These are phyloP conservation scores for Lagria hirta DNA, from an alignment of 2,888 invertebrate genomes.

Conservation along the genomic window DNA sequence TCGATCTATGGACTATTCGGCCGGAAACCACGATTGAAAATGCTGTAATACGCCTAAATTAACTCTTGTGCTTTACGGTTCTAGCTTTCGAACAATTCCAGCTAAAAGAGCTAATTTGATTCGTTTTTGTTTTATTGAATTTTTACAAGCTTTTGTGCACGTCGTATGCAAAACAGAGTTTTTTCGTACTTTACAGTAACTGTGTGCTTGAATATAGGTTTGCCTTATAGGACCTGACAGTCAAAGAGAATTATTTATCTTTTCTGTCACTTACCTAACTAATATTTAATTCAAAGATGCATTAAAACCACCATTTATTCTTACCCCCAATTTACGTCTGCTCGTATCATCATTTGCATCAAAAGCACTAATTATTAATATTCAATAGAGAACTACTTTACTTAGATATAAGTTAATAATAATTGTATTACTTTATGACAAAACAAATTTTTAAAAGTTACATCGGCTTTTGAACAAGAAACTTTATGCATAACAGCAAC, in stretches of 20 bases:
- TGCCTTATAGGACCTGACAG: constrained; percentile 4
- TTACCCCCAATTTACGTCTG: too few species aligned
- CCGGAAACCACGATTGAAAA: constrained; percentile 49
- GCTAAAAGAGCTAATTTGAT: constrained; percentile 41
- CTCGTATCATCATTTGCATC: too few species aligned
- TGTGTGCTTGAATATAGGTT: background rate
- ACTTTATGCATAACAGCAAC: too few species aligned
- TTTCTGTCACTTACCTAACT: too few species aligned
- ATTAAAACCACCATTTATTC: constrained; percentile 12
- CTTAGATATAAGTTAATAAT: too few species aligned
- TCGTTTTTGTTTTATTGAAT: constrained; percentile 40
- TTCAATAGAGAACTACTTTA: too few species aligned
- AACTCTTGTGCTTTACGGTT: constrained; percentile 44
- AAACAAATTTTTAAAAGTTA: too few species aligned
- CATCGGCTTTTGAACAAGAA: too few species aligned
- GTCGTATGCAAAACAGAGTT: constrained; percentile 10
- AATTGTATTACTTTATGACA: too few species aligned
- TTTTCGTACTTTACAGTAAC: constrained; percentile 1
- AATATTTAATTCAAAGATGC: constrained; percentile 20
- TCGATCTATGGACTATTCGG: constrained; percentile 46
- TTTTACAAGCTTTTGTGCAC: constrained; percentile 5
- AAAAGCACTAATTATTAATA: too few species aligned
- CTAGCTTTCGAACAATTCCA: constrained; percentile 35
- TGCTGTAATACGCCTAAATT: constrained; percentile 48
- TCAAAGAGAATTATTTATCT: constrained; percentile 21